Evolutionary conservation across 2,888 invertebrate genomes (phyloP), one percentile per base, ranked within the genome.

Genomic region (Eupithecia abbreviata): DNA sequence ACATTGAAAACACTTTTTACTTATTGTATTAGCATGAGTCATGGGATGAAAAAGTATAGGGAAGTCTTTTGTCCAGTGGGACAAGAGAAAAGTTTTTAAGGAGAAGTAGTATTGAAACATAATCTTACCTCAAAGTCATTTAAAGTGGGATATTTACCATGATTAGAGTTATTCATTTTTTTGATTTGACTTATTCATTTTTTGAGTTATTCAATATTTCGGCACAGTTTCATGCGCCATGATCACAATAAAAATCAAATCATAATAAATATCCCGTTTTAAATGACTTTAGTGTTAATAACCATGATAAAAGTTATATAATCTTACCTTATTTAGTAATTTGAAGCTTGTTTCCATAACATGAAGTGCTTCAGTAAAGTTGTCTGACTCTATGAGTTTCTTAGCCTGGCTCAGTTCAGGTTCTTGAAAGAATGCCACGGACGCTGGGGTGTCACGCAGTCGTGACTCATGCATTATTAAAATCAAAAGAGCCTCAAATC

Each of bases 281-380:
- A 30, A 30, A 30, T 30, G 30, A 30, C 30, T 30, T 30, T 30
- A 30, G 30, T 30, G 30, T 30, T 30, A 30, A 30, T 30, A 30
- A 30, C 30, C 30, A 30, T 30, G 30, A 30, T 30, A 30, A 30
- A 30, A 30, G 30, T 30, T 30, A 1, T 30, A 30, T 62, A 62
- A 62, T 30, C 41, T 79, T 86, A 93, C 94, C 93, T 95, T 94
- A 85, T 93, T 94, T 74, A 97, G 90, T 83, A 97, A 90, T 83
- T 96, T 95, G 85, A 97, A 97, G 83, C 95, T 96, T 82, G 96
- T 96, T 88, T 97, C 97, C 74, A 97, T 90, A 74, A 97, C 86
- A 55, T 96, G 96, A 72, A 96, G 90, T 4, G 97, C 97, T 96
- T 94, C 89, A 80, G 95, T 96, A 90, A 95, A 96, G 78, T 96